phyloP scores from a whole-genome alignment of 2,888 invertebrate species.

The Andrena bucephala region DNA sequence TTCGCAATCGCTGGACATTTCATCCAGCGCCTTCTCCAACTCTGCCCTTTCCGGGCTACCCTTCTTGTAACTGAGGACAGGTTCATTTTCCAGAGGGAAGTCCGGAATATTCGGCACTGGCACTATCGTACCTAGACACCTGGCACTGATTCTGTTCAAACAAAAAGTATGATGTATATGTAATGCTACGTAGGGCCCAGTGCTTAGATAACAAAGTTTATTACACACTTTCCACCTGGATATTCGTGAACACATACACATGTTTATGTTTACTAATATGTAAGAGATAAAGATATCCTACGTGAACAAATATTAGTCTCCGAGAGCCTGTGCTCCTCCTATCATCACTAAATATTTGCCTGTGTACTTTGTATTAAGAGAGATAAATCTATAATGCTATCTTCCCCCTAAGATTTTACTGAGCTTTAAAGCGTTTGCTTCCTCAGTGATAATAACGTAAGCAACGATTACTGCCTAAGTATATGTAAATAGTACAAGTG shows the following conservation, averaged over 20 bases:
- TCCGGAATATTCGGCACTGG: conserved; percentile 89
- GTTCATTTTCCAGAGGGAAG: conserved; percentile 91
- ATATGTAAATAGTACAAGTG: not conserved
- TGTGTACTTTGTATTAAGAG: conserved; percentile 45
- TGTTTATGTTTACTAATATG: conserved; percentile 15
- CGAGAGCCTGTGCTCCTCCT: conserved; percentile 23
- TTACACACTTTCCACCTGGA: conserved; percentile 1
- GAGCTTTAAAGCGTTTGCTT: not conserved
- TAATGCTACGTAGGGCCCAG: not conserved
- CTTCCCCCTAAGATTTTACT: conserved; percentile 20
- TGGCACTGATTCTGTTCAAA: conserved; percentile 82
- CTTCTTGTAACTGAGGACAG: conserved; percentile 92
- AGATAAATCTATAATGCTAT: conserved; percentile 66
- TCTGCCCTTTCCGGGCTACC: conserved; percentile 93
- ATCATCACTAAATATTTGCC: conserved; percentile 68
- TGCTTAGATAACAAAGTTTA: not conserved
- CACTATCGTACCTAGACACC: conserved; percentile 89
- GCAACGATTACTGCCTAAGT: not conserved
- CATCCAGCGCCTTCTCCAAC: conserved; percentile 89
- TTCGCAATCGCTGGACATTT: conserved; percentile 88
- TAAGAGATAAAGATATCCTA: conserved; percentile 17
- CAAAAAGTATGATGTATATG: conserved; percentile 15
- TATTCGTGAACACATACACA: not conserved
- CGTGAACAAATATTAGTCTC: conserved; percentile 52
- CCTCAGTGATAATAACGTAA: not conserved